These are phyloP conservation scores for Cosmorhoe ocellata DNA, from an alignment of 2,888 invertebrate species.

Conservation along the genomic window DNA sequence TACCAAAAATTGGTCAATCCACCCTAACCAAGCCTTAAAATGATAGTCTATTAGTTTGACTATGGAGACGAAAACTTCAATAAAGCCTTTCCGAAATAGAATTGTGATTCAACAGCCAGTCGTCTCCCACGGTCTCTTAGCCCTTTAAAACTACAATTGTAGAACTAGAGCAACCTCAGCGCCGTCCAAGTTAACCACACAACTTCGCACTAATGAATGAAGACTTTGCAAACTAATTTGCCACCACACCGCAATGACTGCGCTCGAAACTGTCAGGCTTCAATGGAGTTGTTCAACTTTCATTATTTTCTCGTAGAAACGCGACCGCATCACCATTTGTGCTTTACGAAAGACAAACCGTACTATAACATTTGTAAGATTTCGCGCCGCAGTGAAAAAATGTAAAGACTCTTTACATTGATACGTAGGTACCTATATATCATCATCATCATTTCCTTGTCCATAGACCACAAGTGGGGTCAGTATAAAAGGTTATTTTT, in stretches of 20 bases:
- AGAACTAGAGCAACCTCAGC: slow-evolving; percentile 33
- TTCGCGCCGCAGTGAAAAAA: too few species aligned
- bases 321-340: slow-evolving; percentile 13
- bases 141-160: slow-evolving; percentile 44
- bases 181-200: slow-evolving; percentile 54
- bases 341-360: background rate
- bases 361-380: too few species aligned
- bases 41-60: too few species aligned
- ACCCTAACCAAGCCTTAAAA: too few species aligned
- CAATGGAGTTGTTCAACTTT: slow-evolving; percentile 25
- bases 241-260: slow-evolving; percentile 48
- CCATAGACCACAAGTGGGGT: too few species aligned
- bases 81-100: too few species aligned
- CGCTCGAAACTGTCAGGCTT: slow-evolving; percentile 23
- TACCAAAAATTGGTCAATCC: too few species aligned
- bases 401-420: too few species aligned
- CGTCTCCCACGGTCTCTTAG: slow-evolving; percentile 1
- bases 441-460: too few species aligned
- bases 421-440: too few species aligned
- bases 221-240: slow-evolving; percentile 65
- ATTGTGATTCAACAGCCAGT: slow-evolving; percentile 3
- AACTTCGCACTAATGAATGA: slow-evolving; percentile 63
- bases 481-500: too few species aligned
- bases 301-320: slow-evolving; percentile 20
- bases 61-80: too few species aligned